Evolutionary conservation across 2,797 vertebrate genomes (phyloP), one percentile per base, ranked within the genome.

Genomic region (Leptoclinus maculatus): DNA sequence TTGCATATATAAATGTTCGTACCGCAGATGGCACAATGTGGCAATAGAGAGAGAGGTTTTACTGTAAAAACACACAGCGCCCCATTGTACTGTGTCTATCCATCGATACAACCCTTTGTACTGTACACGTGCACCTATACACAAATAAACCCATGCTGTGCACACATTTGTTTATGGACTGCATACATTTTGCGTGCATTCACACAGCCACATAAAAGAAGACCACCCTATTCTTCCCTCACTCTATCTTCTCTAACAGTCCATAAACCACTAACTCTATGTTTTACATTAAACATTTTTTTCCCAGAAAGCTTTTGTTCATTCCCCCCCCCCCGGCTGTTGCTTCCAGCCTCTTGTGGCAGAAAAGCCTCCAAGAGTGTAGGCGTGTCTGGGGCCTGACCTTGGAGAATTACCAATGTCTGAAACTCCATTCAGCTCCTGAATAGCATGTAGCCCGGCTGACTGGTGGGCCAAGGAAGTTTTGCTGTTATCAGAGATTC

Each of bases 371-470:
- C 78, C 78, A 79, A 83, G 85, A 91, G 89, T 88, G 90, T 88
- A 81, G 89, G 92, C 83, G 89, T 93, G 89, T 92, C 91, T 79
- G 80, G 87, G 85, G 80, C 85, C 87, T 78, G 88, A 93, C 90
- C 91, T 92, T 84, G 84, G 87, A 90, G 90, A 92, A 83, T 83
- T 83, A 87, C 83, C 89, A 85, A 77, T 39, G 87, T 92, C 88
- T 85, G 84, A 88, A 90, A 80, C 87, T 87, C 89, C 85, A 87
- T 91, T 92, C 86, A 88, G 83, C 68, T 79, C 43, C 75, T 86
- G 83, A 87, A 86, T 83, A 79, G 84, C 65, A 82, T 29, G 66
- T n/a, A 76, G 85, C 78, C 62, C 29, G 39, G 60, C 83, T 73
- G 74, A 71, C 82, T 83, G 83, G 80, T 89, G 77, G 82, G 85